These are phyloP conservation scores for Meliscaeva auricollis DNA, from an alignment of 2,888 invertebrate species.

Conservation along the genomic window DNA sequence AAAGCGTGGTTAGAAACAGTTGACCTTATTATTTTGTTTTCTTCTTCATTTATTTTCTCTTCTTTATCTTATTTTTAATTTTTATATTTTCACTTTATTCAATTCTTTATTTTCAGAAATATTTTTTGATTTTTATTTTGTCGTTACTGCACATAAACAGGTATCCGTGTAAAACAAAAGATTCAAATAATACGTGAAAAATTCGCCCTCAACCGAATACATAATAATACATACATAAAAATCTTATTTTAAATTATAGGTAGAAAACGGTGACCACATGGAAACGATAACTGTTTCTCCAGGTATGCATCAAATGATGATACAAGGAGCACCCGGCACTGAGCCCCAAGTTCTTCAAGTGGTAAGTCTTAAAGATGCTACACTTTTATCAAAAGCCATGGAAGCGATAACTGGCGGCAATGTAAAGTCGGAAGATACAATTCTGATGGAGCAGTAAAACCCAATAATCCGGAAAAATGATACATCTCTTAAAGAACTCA, in stretches of 20 bases:
- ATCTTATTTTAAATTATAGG: constrained; percentile 84
- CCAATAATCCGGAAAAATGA: not conserved
- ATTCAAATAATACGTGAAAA: not conserved
- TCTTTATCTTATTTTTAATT: constrained; percentile 14
- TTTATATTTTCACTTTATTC: constrained; percentile 30
- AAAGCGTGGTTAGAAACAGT: no score
- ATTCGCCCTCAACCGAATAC: not conserved
- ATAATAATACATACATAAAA: not conserved
- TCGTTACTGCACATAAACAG: constrained; percentile 39
- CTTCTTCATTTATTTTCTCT: not conserved
- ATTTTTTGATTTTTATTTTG: constrained; percentile 57
- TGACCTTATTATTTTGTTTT: not conserved
- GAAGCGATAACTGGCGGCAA: constrained; percentile 87
- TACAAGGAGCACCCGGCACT: constrained; percentile 88
- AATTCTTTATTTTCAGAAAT: constrained; percentile 66
- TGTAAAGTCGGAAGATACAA: constrained; percentile 89
- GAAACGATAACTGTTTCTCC: constrained; percentile 91
- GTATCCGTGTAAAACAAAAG: constrained; percentile 32
- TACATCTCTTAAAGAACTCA: constrained; percentile 4
- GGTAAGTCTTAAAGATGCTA: constrained; percentile 93
- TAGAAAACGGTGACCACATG: constrained; percentile 91
- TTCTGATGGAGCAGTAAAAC: constrained; percentile 83
- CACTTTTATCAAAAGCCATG: constrained; percentile 92
- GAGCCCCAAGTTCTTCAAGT: constrained; percentile 93
- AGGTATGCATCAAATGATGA: constrained; percentile 93